These are phyloP conservation scores for Actias luna DNA, from an alignment of 2,888 invertebrate species.

Conservation along the genomic window DNA sequence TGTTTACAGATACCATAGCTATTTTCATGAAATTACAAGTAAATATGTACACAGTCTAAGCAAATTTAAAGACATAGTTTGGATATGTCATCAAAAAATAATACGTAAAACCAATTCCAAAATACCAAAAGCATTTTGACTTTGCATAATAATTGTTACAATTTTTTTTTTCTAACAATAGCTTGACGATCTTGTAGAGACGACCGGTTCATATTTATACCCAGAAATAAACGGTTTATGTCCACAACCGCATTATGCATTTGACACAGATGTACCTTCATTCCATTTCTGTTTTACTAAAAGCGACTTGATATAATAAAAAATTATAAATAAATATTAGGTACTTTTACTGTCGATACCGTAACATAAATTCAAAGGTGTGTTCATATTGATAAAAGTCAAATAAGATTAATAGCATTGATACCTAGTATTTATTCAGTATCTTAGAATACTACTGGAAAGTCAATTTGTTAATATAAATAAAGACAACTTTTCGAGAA, in stretches of 20 bases:
- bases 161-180: not conserved
- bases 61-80: not conserved
- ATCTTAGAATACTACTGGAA: too few relatives aligned
- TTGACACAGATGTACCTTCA: not conserved
- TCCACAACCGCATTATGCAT: not conserved
- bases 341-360: too few relatives aligned
- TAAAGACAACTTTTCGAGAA: too few relatives aligned
- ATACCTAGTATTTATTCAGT: too few relatives aligned
- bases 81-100: not conserved
- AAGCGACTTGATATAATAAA: not conserved
- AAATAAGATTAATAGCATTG: too few relatives aligned
- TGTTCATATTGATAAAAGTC: too few relatives aligned
- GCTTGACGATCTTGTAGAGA: not conserved
- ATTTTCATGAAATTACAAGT: not conserved
- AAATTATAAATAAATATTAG: too few relatives aligned
- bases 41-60: not conserved
- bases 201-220: not conserved
- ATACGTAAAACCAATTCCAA: not conserved
- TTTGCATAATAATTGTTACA: not conserved
- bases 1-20: too few relatives aligned
- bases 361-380: too few relatives aligned
- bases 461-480: too few relatives aligned
- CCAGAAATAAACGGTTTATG: constrained; percentile 24
- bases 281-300: not conserved
- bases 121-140: not conserved